Conservation (phyloP, 2,888 invertebrate genomes). For the Parthenolecanium corni region DNA sequence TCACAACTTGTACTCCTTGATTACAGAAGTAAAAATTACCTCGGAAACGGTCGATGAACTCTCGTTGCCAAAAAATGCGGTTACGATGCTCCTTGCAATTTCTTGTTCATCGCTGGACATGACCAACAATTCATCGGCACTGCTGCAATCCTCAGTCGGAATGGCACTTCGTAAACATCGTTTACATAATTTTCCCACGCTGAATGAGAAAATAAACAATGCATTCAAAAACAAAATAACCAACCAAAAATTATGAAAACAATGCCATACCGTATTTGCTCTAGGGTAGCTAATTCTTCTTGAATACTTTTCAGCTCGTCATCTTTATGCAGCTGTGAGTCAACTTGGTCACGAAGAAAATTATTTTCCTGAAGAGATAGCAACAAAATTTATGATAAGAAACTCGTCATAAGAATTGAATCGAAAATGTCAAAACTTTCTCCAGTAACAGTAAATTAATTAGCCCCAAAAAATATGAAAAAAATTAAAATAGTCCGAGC, state of each 20-base stretch:
- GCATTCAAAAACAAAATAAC: background rate
- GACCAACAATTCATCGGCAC: slow-evolving; percentile 11
- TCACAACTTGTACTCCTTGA: background rate
- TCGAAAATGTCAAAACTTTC: too few relatives aligned
- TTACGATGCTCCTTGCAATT: background rate
- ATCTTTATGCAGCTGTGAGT: slow-evolving; percentile 52
- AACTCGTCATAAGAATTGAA: background rate
- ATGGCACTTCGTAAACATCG: slow-evolving; percentile 48
- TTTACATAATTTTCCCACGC: slow-evolving; percentile 71
- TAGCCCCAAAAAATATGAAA: too few relatives aligned
- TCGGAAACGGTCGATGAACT: background rate
- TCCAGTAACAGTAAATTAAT: background rate
- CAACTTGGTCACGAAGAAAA: slow-evolving; percentile 55
- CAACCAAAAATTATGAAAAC: background rate
- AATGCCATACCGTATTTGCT: slow-evolving; percentile 62
- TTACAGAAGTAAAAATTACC: background rate
- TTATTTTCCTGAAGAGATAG: slow-evolving; percentile 48
- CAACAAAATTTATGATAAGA: background rate
- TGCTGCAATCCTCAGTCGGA: slow-evolving; percentile 18
- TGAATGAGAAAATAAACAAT: slow-evolving; percentile 37
- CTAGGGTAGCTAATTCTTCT: slow-evolving; percentile 68
- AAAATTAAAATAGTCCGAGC: too few relatives aligned
- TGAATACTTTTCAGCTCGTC: slow-evolving; percentile 71
- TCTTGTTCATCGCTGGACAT: slow-evolving; percentile 10
- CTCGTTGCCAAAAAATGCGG: background rate